A percentile compares a stretch with the other conserved stretches of the same genome.
Conservation (phyloP, 2,797 vertebrate genomes). For the Remorina albescens region DNA sequence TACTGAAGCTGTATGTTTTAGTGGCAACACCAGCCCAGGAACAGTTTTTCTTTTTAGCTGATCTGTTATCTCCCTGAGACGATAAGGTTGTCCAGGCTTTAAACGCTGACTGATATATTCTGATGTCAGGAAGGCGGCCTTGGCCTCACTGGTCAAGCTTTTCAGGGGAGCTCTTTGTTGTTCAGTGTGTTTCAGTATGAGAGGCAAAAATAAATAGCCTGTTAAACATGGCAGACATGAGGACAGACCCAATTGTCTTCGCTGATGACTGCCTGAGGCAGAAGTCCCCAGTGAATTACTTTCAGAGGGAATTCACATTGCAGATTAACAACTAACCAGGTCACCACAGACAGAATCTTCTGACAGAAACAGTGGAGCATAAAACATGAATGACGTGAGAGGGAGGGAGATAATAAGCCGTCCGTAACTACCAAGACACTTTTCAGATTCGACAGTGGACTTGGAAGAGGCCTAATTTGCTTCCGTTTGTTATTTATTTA, state of each 20-base stretch:
- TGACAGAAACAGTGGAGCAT: conserved; percentile 57
- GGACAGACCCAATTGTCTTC: conserved; percentile 87
- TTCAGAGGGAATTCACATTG: conserved; percentile 84
- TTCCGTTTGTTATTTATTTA: conserved; percentile 50
- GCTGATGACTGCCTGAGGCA: conserved; percentile 85
- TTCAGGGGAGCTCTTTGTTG: conserved; percentile 37
- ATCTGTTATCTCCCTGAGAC: conserved; percentile 71
- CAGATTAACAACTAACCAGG: conserved; percentile 82
- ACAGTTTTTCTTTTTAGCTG: conserved; percentile 71
- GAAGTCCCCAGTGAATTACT: conserved; percentile 86
- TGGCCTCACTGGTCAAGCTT: conserved; percentile 38
- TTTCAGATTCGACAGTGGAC: conserved; percentile 50
- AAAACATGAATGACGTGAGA: conserved; percentile 36
- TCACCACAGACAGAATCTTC: conserved; percentile 72
- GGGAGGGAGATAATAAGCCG: conserved; percentile 12
- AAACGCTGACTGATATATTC: conserved; percentile 35
- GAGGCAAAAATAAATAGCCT: conserved; percentile 58
- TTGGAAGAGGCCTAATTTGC: conserved; percentile 50
- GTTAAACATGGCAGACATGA: conserved; percentile 81
- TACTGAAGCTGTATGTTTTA: conserved; percentile 35
- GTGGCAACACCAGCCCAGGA: conserved; percentile 59
- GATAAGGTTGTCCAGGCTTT: conserved; percentile 72
- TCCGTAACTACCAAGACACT: conserved; percentile 11
- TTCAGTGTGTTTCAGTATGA: conserved; percentile 16
- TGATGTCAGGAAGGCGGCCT: conserved; percentile 52